Evolutionary conservation across 2,113 vertebrate genomes (phyloP).

Genomic region (Cygnus atratus): DNA sequence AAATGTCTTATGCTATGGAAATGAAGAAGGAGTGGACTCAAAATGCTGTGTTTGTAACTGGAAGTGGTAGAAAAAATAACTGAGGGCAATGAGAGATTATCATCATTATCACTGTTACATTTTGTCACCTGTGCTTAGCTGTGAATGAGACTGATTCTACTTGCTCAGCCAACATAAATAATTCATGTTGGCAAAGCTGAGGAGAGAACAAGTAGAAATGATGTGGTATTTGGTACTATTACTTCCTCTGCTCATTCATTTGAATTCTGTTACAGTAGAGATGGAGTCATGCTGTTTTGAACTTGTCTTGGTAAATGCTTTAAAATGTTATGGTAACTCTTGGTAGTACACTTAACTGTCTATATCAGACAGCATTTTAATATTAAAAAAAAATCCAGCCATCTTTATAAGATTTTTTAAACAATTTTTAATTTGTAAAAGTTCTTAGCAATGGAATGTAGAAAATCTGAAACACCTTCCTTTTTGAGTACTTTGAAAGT

Average conservation of each 20-base stretch:
- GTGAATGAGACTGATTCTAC: conserved; percentile 25
- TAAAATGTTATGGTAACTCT: background rate
- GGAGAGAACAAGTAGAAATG: conserved; percentile 32
- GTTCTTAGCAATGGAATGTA: background rate
- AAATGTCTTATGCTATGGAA: background rate
- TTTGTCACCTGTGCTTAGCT: background rate
- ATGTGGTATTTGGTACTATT: background rate
- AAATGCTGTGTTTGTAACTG: background rate
- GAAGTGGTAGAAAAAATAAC: conserved; percentile 14
- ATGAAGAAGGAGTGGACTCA: background rate
- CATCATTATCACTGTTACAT: background rate
- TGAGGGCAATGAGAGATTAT: background rate
- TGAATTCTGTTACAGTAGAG: background rate
- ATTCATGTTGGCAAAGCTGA: conserved; percentile 39
- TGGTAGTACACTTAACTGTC: background rate
- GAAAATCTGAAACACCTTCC: background rate
- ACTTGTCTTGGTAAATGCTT: background rate
- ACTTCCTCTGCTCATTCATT: conserved; percentile 22
- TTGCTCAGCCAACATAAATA: conserved; percentile 35
- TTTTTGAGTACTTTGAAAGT: no score
- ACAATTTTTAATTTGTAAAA: background rate
- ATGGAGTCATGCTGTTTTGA: background rate
- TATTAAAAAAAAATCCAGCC: background rate
- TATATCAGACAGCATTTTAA: background rate
- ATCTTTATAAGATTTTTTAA: background rate